phyloP scores from a whole-genome alignment of 2,797 vertebrate genomes.

The Euphonia xanthogaster region DNA sequence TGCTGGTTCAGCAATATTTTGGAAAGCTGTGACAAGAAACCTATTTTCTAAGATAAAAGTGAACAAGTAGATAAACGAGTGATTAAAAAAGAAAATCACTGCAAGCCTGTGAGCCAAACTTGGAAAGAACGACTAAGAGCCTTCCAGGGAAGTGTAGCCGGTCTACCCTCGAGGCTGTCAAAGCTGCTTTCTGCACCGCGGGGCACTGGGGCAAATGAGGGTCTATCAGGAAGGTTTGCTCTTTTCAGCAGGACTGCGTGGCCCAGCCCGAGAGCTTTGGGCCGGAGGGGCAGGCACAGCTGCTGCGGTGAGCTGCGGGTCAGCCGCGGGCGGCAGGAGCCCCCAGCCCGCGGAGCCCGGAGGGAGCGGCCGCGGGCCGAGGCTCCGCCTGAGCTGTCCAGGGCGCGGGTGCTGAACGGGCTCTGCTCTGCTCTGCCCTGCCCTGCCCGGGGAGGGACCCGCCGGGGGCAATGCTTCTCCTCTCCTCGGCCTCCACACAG shows the following conservation, averaged over 20 bases:
- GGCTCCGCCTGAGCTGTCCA: conserved; percentile 20
- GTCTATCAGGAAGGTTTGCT: too few relatives aligned
- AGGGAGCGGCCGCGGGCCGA: not conserved
- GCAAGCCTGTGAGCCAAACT: not conserved
- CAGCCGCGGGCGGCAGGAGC: too few relatives aligned
- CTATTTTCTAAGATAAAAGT: not conserved
- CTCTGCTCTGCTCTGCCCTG: not conserved
- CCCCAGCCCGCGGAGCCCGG: rapidly evolving
- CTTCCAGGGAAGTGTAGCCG: not conserved
- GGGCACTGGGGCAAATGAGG: not conserved
- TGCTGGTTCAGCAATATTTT: not conserved
- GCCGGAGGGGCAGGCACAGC: rapidly evolving
- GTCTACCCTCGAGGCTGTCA: not conserved
- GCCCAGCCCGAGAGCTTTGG: rapidly evolving
- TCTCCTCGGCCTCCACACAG: not conserved
- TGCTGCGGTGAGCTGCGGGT: rapidly evolving
- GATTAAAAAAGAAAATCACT: not conserved
- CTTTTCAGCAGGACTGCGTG: rapidly evolving
- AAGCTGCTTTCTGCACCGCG: not conserved
- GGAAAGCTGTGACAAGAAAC: not conserved
- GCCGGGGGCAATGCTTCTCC: rapidly evolving
- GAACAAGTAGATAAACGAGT: not conserved
- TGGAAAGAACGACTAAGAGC: not conserved
- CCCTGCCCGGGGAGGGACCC: not conserved
- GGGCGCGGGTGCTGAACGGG: conserved; percentile 33